These are phyloP conservation scores for Aspidiotus destructor DNA, from an alignment of 2,888 invertebrate genomes.

Conservation along the genomic window DNA sequence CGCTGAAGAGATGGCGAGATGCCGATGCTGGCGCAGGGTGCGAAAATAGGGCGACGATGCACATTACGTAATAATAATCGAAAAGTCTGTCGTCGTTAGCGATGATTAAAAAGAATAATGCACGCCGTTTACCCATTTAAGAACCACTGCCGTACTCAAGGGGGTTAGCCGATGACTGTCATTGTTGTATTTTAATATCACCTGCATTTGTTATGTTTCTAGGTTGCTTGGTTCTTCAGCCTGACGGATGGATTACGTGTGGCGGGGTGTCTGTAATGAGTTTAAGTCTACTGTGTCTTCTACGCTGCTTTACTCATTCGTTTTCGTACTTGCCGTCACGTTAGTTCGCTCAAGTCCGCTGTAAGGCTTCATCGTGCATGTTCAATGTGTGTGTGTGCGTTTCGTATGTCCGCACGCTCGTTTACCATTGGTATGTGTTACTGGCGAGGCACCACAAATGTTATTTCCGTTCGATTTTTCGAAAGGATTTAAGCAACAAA, in stretches of 20 bases:
- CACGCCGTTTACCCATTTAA: background rate
- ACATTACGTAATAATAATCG: too few species aligned
- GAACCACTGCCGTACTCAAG: conserved; percentile 5
- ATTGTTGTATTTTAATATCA: conserved; percentile 27
- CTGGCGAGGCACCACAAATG: background rate
- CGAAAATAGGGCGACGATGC: too few species aligned
- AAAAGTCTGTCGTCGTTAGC: too few species aligned
- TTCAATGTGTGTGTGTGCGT: background rate
- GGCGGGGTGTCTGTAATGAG: conserved; percentile 31
- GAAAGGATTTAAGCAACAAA: background rate
- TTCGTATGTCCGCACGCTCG: too few species aligned
- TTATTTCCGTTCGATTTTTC: background rate
- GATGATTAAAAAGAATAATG: too few species aligned
- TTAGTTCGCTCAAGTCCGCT: conserved; percentile 11
- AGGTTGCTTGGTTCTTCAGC: conserved; percentile 30
- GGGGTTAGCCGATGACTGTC: conserved; percentile 11
- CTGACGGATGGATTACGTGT: conserved; percentile 7
- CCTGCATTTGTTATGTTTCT: conserved; percentile 32
- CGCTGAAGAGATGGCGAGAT: too few species aligned
- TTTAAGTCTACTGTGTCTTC: conserved; percentile 25
- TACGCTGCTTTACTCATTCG: background rate
- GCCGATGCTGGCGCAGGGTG: too few species aligned
- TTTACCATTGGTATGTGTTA: too few species aligned
- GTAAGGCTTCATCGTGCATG: conserved; percentile 20
- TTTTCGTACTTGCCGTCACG: conserved; percentile 11